These are phyloP conservation scores for Trichonephila clavata DNA, from an alignment of 1,140 invertebrate genomes.

Conservation along the genomic window DNA sequence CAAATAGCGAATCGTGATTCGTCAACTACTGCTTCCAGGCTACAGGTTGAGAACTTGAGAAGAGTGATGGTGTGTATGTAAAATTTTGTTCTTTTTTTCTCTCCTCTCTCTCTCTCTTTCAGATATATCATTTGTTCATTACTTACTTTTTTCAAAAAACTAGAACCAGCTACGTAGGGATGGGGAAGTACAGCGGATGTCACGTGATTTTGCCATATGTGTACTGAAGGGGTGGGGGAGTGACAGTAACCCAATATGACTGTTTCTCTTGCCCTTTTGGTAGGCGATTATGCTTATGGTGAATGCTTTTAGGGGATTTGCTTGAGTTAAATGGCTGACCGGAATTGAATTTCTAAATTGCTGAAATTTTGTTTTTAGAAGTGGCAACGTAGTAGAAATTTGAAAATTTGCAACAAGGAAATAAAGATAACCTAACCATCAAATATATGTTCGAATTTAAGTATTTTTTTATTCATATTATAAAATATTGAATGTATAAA, in stretches of 20 bases:
- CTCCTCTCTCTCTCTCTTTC: neutral
- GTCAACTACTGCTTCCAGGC: constrained; percentile 13
- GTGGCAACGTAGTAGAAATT: too few relatives aligned
- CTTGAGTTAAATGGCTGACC: neutral
- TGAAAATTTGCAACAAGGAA: too few relatives aligned
- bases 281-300: neutral
- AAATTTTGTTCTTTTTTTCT: constrained; percentile 15
- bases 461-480: too few relatives aligned
- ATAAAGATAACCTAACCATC: too few relatives aligned
- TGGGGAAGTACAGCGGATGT: constrained; percentile 55
- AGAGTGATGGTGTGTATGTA: constrained; percentile 25
- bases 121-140: neutral
- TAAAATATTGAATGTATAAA: too few relatives aligned
- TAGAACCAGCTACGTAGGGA: neutral
- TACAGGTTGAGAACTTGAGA: constrained; percentile 15
- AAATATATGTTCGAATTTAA: too few relatives aligned
- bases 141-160: neutral
- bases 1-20: constrained; percentile 36
- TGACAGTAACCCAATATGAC: constrained; percentile 13
- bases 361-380: too few relatives aligned
- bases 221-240: neutral
- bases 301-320: neutral
- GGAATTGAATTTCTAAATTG: neutral
- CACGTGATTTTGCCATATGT: constrained; percentile 62
- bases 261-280: neutral